phyloP scores from a whole-genome alignment of 1,140 invertebrate genomes.

The Copidosoma floridanum region DNA sequence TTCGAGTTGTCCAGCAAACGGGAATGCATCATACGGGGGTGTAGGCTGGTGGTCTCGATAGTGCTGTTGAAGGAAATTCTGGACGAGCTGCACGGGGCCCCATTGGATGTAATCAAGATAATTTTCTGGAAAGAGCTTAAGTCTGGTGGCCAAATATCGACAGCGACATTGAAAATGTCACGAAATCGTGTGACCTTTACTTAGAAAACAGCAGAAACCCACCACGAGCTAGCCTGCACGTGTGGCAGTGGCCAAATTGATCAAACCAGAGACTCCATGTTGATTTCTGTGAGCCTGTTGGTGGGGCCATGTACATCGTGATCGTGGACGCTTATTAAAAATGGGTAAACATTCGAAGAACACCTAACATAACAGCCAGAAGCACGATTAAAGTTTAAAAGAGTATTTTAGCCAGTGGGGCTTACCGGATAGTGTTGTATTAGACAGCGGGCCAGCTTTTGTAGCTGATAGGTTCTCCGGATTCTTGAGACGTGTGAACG shows the following conservation, averaged over 20 bases:
- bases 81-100: slow-evolving; percentile 42
- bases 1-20: neutral
- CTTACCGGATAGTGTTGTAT: no score
- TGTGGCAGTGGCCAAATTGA: neutral
- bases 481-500: no score
- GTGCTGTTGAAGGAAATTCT: neutral
- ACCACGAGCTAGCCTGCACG: neutral
- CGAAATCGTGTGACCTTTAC: slow-evolving; percentile 33
- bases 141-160: no score
- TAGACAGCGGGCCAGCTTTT: no score
- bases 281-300: slow-evolving; percentile 11
- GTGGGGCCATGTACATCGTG: neutral
- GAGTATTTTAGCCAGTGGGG: no score
- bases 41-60: neutral
- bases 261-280: neutral
- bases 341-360: no score
- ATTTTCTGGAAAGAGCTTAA: slow-evolving; percentile 43
- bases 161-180: slow-evolving; percentile 44
- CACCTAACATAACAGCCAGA: no score
- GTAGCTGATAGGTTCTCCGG: no score
- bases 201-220: neutral
- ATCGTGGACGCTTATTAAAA: slow-evolving; percentile 19
- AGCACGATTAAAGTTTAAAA: no score
- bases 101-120: slow-evolving; percentile 51
- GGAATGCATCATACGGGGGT: neutral